Evolutionary conservation across 2,113 vertebrate species (phyloP).

Genomic region (Oplegnathus fasciatus): DNA sequence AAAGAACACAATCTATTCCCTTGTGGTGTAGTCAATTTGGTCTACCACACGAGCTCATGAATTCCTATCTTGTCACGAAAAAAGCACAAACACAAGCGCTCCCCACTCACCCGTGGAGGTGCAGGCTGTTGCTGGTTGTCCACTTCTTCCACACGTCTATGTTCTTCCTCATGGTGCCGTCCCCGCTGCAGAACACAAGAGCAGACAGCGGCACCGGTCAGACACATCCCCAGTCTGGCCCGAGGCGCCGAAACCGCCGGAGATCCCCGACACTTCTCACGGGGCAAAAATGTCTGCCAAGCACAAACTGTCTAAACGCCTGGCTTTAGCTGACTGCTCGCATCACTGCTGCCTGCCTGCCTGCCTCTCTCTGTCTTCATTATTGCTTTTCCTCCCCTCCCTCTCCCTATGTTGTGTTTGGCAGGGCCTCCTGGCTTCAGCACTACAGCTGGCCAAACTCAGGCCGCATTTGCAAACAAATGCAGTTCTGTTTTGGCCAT

Average conservation of each 20-base stretch:
- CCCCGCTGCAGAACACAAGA: slow-evolving; percentile 87
- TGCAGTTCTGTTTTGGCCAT: slow-evolving; percentile 29
- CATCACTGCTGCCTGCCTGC: slow-evolving; percentile 19
- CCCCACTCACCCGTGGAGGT: slow-evolving; percentile 94
- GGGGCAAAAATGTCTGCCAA: slow-evolving; percentile 31
- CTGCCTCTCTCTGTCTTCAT: slow-evolving; percentile 28
- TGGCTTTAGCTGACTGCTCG: slow-evolving; percentile 33
- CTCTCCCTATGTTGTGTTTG: slow-evolving; percentile 57
- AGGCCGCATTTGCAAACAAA: slow-evolving; percentile 50
- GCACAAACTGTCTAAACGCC: slow-evolving; percentile 3
- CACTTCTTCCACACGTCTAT: slow-evolving; percentile 99
- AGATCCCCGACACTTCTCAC: slow-evolving; percentile 32
- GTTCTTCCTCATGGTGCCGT: slow-evolving; percentile 98
- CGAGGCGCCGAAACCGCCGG: background rate
- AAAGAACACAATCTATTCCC: slow-evolving; percentile 30
- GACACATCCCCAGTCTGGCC: background rate
- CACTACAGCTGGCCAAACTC: slow-evolving; percentile 34
- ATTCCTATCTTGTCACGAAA: background rate
- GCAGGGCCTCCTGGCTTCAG: slow-evolving; percentile 48
- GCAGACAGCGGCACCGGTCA: slow-evolving; percentile 46
- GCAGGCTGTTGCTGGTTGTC: slow-evolving; percentile 96
- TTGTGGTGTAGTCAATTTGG: slow-evolving; percentile 36
- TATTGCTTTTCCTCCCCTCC: slow-evolving; percentile 18
- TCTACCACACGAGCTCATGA: background rate
- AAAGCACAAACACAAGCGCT: background rate